These are phyloP conservation scores for Sebastes vulpes DNA, from an alignment of 2,797 vertebrate genomes.

Conservation along the genomic window DNA sequence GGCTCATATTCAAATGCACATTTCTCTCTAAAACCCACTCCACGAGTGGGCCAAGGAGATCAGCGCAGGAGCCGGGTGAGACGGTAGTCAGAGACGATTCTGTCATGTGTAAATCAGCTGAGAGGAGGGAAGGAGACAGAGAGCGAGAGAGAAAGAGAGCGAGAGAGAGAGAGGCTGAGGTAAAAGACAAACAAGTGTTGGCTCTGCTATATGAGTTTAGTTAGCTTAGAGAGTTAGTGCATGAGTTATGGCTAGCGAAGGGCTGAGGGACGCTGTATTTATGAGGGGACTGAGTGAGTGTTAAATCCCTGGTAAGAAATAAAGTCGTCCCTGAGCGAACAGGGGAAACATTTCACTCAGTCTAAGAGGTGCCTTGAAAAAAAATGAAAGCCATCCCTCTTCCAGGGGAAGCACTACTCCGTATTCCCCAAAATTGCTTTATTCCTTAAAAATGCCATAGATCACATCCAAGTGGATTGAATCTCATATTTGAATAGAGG, in stretches of 20 bases:
- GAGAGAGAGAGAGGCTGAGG: conserved; percentile 70
- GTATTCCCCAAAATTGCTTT: conserved; percentile 78
- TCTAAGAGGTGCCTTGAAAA: conserved; percentile 96
- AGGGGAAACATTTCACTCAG: conserved; percentile 99
- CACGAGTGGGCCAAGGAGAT: conserved; percentile 72
- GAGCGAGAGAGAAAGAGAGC: conserved; percentile 49
- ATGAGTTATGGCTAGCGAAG: conserved; percentile 93
- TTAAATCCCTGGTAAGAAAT: conserved; percentile 99
- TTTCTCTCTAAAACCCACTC: conserved; percentile 73
- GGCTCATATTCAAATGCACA: conserved; percentile 79
- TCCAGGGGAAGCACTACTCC: conserved; percentile 91
- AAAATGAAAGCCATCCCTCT: conserved; percentile 95
- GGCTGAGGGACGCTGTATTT: conserved; percentile 95
- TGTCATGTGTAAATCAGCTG: conserved; percentile 73
- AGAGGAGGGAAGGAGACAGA: conserved; percentile 65
- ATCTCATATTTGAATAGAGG: conserved; percentile 75
- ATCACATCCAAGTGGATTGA: conserved; percentile 78
- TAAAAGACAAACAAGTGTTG: conserved; percentile 85
- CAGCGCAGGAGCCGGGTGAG: conserved; percentile 61
- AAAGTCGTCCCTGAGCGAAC: conserved; percentile 98
- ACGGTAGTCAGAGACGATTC: conserved; percentile 73
- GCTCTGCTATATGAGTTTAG: conserved; percentile 90
- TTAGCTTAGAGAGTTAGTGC: conserved; percentile 86
- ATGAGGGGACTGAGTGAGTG: conserved; percentile 97
- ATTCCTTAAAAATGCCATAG: conserved; percentile 77